Base-by-base conservation (phyloP, 2,888 invertebrate species). In the Branchellion lobata region DNA sequence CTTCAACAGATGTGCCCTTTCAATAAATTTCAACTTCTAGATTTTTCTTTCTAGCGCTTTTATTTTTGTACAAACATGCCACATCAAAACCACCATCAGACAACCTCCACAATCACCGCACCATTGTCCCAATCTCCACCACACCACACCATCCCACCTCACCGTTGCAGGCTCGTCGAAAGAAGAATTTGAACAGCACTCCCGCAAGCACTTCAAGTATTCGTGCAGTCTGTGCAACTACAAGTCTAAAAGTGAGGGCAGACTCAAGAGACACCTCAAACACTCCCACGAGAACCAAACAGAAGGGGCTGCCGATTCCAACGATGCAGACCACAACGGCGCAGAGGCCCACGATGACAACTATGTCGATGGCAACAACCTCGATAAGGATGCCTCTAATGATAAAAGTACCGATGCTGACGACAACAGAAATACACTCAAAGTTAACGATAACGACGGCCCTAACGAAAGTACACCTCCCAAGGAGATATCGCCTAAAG, bases 191-290 rank as follows among this genome's bases (percentile, higher is more conserved):
- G 69, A 69, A 27, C 69, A 69, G 31, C 69, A 69, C 33, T 69
- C 33, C 5, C 34, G 53, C n/a, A 36, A 61, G 21, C 77, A 77
- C 36, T 77, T 51, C 77, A 77, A 77, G 27, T 47, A 24, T 36
- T 77, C 77, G 18, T 77, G 77, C 61, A 29, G 21, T 33, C 21
- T 51, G 61, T 77, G 77, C 36, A 77, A 77, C 77, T 77, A 77
- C 77, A 61, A 34, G 8, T 57, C 77, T 0, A 77, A 47, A 24
- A 77, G 65, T 24, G 53, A 77, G 65, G 77, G 77, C n/a, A 77
- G 77, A 33, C 57, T 77, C 31, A 65, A 47, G 14, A 47, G 77
- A 1, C 77, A 77, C 65, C 21, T 77, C 5, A 53, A 77, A 24
- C 33, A 33, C n/a, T 47, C 77, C 36, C 77, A 77, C 65, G 27